phyloP scores from a whole-genome alignment of 2,113 vertebrate species.

The Pygoscelis antarcticus region DNA sequence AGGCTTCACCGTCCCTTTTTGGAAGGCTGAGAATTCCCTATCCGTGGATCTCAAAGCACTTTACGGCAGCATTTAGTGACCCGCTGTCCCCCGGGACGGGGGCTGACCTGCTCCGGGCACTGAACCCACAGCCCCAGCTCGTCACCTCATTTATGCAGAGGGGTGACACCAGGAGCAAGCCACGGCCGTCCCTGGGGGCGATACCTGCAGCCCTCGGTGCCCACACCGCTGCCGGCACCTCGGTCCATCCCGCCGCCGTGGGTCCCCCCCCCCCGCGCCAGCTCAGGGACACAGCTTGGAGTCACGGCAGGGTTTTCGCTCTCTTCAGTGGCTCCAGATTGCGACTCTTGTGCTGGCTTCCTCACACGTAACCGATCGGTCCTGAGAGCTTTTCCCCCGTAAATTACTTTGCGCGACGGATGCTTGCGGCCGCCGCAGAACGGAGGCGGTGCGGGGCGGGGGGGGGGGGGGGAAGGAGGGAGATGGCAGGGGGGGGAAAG shows the following conservation, averaged over 20 bases:
- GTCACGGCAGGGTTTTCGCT: conserved; percentile 33
- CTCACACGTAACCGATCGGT: conserved; percentile 60
- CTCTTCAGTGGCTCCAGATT: conserved; percentile 67
- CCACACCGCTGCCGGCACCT: not conserved
- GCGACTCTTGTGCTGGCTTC: conserved; percentile 35
- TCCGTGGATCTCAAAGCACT: not conserved
- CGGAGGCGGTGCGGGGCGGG: not conserved
- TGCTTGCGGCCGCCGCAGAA: conserved; percentile 35
- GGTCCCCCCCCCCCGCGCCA: no score
- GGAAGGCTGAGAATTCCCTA: not conserved
- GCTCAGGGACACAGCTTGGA: not conserved
- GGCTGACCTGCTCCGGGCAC: fast-evolving
- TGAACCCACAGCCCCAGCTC: not conserved
- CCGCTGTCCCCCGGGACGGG: fast-evolving
- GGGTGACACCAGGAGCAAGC: not conserved
- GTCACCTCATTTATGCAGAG: not conserved
- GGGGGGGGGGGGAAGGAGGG: not conserved
- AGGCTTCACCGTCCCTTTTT: not conserved
- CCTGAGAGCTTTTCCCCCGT: conserved; percentile 55
- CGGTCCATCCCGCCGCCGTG: fast-evolving
- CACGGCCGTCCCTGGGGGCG: fast-evolving
- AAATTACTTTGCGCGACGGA: conserved; percentile 61
- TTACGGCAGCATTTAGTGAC: not conserved
- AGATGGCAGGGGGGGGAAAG: not conserved
- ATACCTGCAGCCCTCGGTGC: not conserved